Percentiles rank a stretch among this genome's conserved stretches.
These are phyloP conservation scores for Cantharis rustica DNA, from an alignment of 2,888 invertebrate genomes.

Conservation along the genomic window DNA sequence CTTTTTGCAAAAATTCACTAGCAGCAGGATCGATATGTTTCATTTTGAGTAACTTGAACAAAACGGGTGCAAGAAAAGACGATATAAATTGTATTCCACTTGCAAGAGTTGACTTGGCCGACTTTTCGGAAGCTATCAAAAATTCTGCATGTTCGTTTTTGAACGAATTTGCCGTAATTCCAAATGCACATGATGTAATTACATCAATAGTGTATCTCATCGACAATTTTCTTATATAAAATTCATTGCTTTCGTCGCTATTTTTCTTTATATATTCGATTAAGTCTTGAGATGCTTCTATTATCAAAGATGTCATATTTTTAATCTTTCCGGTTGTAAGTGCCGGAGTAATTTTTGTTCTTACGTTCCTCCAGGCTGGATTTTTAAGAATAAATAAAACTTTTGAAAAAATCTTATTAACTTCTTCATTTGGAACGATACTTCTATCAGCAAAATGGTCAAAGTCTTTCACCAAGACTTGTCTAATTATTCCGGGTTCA, in stretches of 20 bases:
- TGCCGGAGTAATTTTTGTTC: slow-evolving; percentile 58
- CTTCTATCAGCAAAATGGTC: slow-evolving; percentile 56
- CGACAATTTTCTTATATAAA: slow-evolving; percentile 47
- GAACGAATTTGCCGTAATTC: slow-evolving; percentile 53
- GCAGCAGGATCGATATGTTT: slow-evolving; percentile 39
- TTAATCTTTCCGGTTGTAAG: slow-evolving; percentile 60
- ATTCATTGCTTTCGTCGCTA: slow-evolving; percentile 39
- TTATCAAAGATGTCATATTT: slow-evolving; percentile 56
- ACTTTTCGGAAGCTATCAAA: slow-evolving; percentile 44
- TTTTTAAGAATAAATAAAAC: slow-evolving; percentile 55
- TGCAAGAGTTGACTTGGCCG: slow-evolving; percentile 45
- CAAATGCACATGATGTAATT: slow-evolving; percentile 56
- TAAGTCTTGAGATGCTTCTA: slow-evolving; percentile 48
- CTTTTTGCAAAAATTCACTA: slow-evolving; percentile 40
- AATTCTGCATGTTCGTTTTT: slow-evolving; percentile 50
- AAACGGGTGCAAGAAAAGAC: slow-evolving; percentile 40
- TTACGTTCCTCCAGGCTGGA: slow-evolving; percentile 58
- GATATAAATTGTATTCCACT: slow-evolving; percentile 39
- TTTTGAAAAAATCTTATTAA: slow-evolving; percentile 52
- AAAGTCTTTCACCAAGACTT: slow-evolving; percentile 55
- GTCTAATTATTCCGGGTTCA: slow-evolving; percentile 55
- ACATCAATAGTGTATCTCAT: slow-evolving; percentile 56
- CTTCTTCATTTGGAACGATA: slow-evolving; percentile 51
- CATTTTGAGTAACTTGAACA: slow-evolving; percentile 40
- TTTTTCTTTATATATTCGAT: slow-evolving; percentile 48